Conservation (phyloP, 1,140 invertebrate genomes). For the Achatina immaculata region DNA sequence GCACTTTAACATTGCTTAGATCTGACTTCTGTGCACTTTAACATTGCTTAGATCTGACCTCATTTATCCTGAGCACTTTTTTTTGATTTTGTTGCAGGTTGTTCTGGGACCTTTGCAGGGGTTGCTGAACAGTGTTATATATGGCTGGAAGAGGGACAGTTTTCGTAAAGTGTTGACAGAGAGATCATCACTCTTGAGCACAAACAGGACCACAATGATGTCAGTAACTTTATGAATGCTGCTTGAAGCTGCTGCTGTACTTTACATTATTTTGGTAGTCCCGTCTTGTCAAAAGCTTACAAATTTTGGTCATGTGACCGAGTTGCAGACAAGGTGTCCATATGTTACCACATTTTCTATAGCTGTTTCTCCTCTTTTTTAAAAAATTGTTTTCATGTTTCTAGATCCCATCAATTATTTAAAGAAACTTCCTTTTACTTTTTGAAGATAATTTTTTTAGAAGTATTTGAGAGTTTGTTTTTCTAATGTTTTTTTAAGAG, state of each 20-base stretch:
- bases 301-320: not conserved
- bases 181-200: slow-evolving; percentile 37
- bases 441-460: not conserved
- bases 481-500: not conserved
- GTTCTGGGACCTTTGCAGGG: slow-evolving; percentile 50
- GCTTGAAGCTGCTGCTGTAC: not conserved
- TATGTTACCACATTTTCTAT: not conserved
- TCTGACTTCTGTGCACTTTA: not conserved
- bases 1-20: not conserved
- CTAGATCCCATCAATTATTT: not conserved
- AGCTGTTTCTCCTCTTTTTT: too few species aligned
- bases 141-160: slow-evolving; percentile 52
- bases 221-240: slow-evolving; percentile 32
- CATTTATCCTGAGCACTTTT: not conserved
- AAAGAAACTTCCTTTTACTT: not conserved
- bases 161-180: slow-evolving; percentile 46
- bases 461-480: not conserved
- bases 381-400: too few species aligned
- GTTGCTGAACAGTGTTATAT: slow-evolving; percentile 47
- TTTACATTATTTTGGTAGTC: slow-evolving; percentile 12
- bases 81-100: slow-evolving; percentile 41
- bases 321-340: not conserved
- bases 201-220: slow-evolving; percentile 35
- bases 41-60: not conserved
- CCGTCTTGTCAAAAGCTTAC: not conserved